These are phyloP conservation scores for Xylophagus ater DNA, from an alignment of 2,888 invertebrate species.

Conservation along the genomic window DNA sequence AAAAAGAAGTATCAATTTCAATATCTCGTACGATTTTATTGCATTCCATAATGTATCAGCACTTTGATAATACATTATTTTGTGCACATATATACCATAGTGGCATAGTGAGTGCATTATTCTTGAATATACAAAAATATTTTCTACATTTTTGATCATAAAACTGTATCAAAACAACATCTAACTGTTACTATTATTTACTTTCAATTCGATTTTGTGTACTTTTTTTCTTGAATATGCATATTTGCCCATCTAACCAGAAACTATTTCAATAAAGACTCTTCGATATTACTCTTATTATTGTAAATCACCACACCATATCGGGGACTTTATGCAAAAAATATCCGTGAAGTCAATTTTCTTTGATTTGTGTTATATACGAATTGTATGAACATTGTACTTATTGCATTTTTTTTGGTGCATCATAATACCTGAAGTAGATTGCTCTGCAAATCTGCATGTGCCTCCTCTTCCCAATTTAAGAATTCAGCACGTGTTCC, in stretches of 20 bases:
- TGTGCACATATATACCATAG: too few relatives aligned
- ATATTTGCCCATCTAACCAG: slow-evolving; percentile 6
- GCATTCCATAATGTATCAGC: too few relatives aligned
- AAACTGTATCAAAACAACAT: too few relatives aligned
- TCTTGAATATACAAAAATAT: too few relatives aligned
- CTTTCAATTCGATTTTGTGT: too few relatives aligned
- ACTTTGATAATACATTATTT: too few relatives aligned
- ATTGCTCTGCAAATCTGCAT: too few relatives aligned
- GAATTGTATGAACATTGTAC: neutral
- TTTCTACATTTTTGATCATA: too few relatives aligned
- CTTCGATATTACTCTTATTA: slow-evolving; percentile 13
- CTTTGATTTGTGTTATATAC: slow-evolving; percentile 16
- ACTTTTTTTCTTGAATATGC: neutral
- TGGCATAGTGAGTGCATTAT: too few relatives aligned
- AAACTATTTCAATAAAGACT: slow-evolving; percentile 17
- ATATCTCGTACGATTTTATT: too few relatives aligned
- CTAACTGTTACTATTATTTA: too few relatives aligned
- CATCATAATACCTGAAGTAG: slow-evolving; percentile 6
- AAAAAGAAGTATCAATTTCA: too few relatives aligned
- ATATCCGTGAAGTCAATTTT: slow-evolving; percentile 15
- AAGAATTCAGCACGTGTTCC: slow-evolving; percentile 15
- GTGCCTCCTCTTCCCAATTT: slow-evolving; percentile 7
- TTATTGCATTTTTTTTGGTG: slow-evolving; percentile 2
- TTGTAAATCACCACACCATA: slow-evolving; percentile 17
- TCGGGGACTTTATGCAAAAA: slow-evolving; percentile 16